A percentile compares a stretch with the other conserved stretches of the same genome.
Conservation (phyloP, 1,140 invertebrate genomes). For the Metaphire vulgaris region DNA sequence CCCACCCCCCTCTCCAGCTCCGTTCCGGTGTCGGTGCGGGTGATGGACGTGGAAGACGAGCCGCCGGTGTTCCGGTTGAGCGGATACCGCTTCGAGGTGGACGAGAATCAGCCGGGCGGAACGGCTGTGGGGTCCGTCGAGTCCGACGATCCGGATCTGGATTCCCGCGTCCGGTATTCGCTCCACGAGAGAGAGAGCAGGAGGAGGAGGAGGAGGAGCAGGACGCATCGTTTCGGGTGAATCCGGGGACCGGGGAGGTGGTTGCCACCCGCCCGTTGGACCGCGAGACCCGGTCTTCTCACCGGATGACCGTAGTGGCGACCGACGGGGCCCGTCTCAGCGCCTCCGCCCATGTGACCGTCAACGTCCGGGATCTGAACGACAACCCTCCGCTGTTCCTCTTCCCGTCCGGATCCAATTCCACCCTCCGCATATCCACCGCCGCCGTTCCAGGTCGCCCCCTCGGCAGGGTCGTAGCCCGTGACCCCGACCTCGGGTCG, state of each 20-base stretch:
- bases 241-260: not conserved
- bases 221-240: not conserved
- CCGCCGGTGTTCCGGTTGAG: not conserved
- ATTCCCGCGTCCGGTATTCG: not conserved
- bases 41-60: not conserved
- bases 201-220: no score
- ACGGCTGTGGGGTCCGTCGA: not conserved
- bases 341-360: constrained; percentile 82
- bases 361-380: constrained; percentile 87
- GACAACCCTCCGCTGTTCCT: constrained; percentile 75
- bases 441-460: not conserved
- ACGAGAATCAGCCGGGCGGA: not conserved
- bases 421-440: not conserved
- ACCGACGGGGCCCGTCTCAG: constrained; percentile 84
- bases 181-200: no score
- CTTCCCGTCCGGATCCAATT: not conserved
- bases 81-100: not conserved
- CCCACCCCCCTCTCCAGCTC: not conserved
- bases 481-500: not conserved
- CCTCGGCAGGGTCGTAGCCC: not conserved
- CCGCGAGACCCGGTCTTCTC: constrained; percentile 79
- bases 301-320: constrained; percentile 86
- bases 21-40: not conserved
- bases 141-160: not conserved
- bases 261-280: constrained; percentile 64